These are phyloP conservation scores for Nipponia nippon DNA, from an alignment of 2,113 vertebrate genomes.

Conservation along the genomic window DNA sequence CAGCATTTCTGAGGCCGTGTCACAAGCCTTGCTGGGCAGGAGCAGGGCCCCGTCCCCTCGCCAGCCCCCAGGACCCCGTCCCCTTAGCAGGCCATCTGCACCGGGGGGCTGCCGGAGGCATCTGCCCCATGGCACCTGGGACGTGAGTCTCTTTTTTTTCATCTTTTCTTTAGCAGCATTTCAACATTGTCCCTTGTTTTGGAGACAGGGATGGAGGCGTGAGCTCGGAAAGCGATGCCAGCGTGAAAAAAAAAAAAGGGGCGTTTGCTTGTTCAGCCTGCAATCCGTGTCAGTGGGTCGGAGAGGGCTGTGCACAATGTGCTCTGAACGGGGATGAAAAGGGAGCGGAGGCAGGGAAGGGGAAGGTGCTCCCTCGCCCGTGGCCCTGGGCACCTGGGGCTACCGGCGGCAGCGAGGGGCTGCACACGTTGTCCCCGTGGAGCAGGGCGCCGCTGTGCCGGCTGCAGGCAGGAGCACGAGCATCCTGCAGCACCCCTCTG, in stretches of 20 bases:
- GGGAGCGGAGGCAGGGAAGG: neutral
- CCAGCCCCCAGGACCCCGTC: neutral
- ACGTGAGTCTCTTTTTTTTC: rapidly evolving
- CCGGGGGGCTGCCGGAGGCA: neutral
- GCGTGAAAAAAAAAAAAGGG: neutral
- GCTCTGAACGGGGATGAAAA: neutral
- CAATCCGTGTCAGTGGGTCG: neutral
- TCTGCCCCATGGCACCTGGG: rapidly evolving
- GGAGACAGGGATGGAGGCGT: neutral
- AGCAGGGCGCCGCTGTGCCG: neutral
- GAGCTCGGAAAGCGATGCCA: too few relatives aligned
- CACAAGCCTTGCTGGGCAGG: neutral
- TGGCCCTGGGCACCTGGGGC: neutral
- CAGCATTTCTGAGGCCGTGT: neutral
- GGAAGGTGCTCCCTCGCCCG: neutral
- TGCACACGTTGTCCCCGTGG: rapidly evolving
- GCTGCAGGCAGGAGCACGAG: neutral
- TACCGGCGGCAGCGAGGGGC: neutral
- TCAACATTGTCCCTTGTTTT: neutral
- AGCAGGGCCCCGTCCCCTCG: neutral
- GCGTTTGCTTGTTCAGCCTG: neutral
- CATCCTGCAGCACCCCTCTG: neutral
- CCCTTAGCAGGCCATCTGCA: neutral
- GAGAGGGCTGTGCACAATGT: neutral
- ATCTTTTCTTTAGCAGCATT: neutral